Evolutionary conservation across 2,888 invertebrate species (phyloP).

Genomic region (Mimumesa dahlbomi): DNA sequence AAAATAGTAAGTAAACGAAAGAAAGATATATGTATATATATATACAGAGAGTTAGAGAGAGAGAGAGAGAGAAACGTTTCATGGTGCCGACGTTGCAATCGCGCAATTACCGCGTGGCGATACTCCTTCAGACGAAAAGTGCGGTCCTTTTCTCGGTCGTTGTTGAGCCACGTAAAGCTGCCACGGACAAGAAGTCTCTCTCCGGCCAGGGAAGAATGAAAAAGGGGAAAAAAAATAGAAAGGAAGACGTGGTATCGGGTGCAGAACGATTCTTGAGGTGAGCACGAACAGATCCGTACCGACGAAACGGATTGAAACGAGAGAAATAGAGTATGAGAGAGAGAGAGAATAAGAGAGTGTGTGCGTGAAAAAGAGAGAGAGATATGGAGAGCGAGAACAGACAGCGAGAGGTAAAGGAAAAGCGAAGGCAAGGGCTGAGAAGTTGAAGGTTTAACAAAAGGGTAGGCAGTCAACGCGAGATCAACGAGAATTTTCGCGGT

Average conservation of each 20-base stretch:
- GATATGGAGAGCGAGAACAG: not conserved
- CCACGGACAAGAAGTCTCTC: slow-evolving; percentile 33
- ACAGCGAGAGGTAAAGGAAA: too few relatives aligned
- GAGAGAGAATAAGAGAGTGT: not conserved
- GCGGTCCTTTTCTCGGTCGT: slow-evolving; percentile 79
- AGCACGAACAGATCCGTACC: slow-evolving; percentile 21
- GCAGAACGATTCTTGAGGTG: slow-evolving; percentile 49
- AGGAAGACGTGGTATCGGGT: slow-evolving; percentile 5
- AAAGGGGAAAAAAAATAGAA: not conserved
- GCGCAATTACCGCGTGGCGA: slow-evolving; percentile 64
- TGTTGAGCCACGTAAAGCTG: slow-evolving; percentile 71
- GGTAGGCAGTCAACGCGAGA: not conserved
- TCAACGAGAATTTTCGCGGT: slow-evolving; percentile 7
- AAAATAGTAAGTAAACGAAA: not conserved
- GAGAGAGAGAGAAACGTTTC: slow-evolving; percentile 32
- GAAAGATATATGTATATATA: not conserved
- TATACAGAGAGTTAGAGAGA: slow-evolving; percentile 9
- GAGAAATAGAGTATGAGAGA: not conserved
- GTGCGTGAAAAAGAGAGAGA: not conserved
- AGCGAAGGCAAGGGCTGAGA: too few relatives aligned
- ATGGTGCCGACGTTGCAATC: slow-evolving; percentile 48
- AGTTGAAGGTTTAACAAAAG: not conserved
- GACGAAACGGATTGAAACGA: slow-evolving; percentile 13
- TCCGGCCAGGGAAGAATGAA: slow-evolving; percentile 16
- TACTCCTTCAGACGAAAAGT: slow-evolving; percentile 77